Evolutionary conservation across 2,113 vertebrate species (phyloP), one percentile per base, ranked within the genome.

Genomic region (Heterocephalus glaber): DNA sequence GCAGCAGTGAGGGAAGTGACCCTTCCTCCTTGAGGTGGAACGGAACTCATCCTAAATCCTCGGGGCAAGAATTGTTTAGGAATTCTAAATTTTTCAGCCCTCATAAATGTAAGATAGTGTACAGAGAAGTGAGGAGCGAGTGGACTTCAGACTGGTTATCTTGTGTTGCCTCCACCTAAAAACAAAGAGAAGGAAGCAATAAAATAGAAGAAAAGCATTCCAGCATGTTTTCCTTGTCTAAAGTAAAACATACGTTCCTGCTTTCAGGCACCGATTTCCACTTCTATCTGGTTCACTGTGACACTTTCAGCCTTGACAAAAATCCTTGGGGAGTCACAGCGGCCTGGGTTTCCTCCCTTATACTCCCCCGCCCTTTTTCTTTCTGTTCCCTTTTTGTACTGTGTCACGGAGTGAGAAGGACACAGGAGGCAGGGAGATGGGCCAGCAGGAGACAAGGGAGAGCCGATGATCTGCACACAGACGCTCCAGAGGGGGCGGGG

Each of bases 241-340:
- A 83, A 96, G 77, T 5, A 76, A 74, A 94, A 92, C 95, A 92
- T 81, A 70, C 97, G 97, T 81, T 94, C 90, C 76, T 81, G 82
- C 74, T 97, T 95, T 72, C 89, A 44, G 41, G 38, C 54, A 63
- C 49, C 61, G 68, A 47, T 96, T 98, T 95, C 88, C 87, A 84
- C 58, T 92, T 91, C 95, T 92, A 4, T 82, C 66, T 80, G 58
- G 74, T 63, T 56, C 19, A 66, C 65, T 83, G 56, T 58, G 94
- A 91, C 79, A 86, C 88, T 96, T 94, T 82, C 54, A 81, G 95
- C 92, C 89, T 95, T 79, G 83, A 97, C 91, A 93, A 84, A 93
- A 93, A 81, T 94, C 94, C 97, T 95, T 96, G 94, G 95, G 66
- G 89, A 89, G 89, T 91, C 95, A 81, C 80, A 76, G 44, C 54